phyloP scores from a whole-genome alignment of 2,113 vertebrate genomes.

The Narcine bancroftii region DNA sequence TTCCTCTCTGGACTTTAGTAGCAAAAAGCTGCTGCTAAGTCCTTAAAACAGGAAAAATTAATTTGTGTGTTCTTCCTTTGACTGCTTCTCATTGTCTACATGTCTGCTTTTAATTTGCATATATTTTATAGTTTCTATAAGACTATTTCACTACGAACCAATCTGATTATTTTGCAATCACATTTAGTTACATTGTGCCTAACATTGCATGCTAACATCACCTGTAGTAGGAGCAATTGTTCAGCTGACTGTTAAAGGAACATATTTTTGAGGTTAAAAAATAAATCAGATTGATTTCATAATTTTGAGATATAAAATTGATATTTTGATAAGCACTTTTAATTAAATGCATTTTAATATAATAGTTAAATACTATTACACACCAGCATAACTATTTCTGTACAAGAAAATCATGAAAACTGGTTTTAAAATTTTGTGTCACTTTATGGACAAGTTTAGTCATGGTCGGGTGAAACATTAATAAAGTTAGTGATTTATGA shows the following conservation, averaged over 20 bases:
- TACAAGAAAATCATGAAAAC: not conserved
- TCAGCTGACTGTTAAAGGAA: not conserved
- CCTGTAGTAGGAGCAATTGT: constrained; percentile 33
- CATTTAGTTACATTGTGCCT: not conserved
- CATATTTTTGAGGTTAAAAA: not conserved
- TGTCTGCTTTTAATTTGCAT: not conserved
- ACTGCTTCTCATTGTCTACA: not conserved
- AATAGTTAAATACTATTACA: not conserved
- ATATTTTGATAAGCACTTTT: not conserved
- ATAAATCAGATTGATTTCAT: not conserved
- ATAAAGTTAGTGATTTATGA: not conserved
- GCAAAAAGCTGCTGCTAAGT: not conserved
- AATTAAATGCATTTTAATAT: not conserved
- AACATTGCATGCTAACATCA: not conserved
- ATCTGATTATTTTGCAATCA: not conserved
- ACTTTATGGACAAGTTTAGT: not conserved
- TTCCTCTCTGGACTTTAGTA: not conserved
- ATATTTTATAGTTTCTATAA: not conserved
- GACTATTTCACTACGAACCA: too few relatives aligned
- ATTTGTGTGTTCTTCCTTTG: not conserved
- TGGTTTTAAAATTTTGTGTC: not conserved
- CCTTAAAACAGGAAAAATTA: too few relatives aligned
- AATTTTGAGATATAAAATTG: not conserved
- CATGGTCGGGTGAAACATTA: not conserved
- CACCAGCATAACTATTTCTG: not conserved